Evolutionary conservation across 2,113 vertebrate genomes (phyloP).

Genomic region (Epinephelus moara): DNA sequence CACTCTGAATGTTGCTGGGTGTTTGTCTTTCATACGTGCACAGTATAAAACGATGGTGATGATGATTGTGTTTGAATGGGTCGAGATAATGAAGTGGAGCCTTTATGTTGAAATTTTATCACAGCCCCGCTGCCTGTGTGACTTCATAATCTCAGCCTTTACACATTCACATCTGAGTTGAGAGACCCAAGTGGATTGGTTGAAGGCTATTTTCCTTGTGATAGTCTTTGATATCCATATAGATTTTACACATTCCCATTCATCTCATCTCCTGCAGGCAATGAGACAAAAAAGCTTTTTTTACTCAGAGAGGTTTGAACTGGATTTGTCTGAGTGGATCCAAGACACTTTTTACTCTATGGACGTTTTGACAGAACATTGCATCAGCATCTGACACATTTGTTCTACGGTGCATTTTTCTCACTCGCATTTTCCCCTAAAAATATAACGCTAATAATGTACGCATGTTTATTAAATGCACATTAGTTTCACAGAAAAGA

Average conservation of each 20-base stretch:
- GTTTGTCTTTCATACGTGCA: slow-evolving; percentile 61
- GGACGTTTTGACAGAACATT: slow-evolving; percentile 5
- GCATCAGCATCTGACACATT: neutral
- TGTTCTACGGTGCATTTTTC: too few species aligned
- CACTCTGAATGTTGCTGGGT: slow-evolving; percentile 42
- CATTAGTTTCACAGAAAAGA: too few species aligned
- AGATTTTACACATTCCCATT: slow-evolving; percentile 41
- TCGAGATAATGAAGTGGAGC: slow-evolving; percentile 56
- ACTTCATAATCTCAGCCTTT: slow-evolving; percentile 42
- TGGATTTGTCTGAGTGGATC: neutral
- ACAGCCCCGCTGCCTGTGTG: slow-evolving; percentile 26
- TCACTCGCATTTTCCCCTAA: too few species aligned
- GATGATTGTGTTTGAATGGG: slow-evolving; percentile 51
- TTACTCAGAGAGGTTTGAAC: neutral
- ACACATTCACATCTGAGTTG: slow-evolving; percentile 41
- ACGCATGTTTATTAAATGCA: too few species aligned
- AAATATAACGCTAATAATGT: too few species aligned
- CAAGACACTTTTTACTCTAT: neutral
- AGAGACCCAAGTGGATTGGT: slow-evolving; percentile 30
- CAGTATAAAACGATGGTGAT: slow-evolving; percentile 56
- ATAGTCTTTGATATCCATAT: slow-evolving; percentile 46
- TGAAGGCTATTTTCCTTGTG: slow-evolving; percentile 49
- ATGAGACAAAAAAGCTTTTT: neutral
- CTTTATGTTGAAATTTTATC: slow-evolving; percentile 55
- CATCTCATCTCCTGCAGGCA: slow-evolving; percentile 37